Conservation (phyloP, 2,113 vertebrate genomes). For the Corythoichthys intestinalis region DNA sequence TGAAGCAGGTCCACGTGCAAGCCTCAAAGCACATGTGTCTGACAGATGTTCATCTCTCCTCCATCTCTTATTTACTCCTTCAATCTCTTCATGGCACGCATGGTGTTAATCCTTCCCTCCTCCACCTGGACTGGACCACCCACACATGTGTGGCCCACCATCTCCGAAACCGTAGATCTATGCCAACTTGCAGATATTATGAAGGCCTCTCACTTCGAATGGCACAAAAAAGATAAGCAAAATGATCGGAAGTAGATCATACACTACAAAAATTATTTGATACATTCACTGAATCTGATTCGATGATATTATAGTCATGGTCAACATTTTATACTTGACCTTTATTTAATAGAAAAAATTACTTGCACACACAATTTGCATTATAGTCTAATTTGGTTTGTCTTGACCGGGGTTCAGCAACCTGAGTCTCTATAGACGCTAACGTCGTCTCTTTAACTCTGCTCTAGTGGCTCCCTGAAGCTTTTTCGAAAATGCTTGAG, state of each 20-base stretch:
- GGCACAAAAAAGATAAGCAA: neutral
- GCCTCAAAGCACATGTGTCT: slow-evolving; percentile 55
- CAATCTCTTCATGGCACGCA: slow-evolving; percentile 41
- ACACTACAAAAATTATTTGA: neutral
- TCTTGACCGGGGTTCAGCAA: no score
- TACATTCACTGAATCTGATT: neutral
- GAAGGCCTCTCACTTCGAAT: neutral
- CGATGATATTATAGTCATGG: neutral
- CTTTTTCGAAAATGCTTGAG: no score
- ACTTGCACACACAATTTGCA: neutral
- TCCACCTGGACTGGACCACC: slow-evolving; percentile 72
- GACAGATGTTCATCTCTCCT: slow-evolving; percentile 61
- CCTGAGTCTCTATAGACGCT: no score
- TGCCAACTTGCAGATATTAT: neutral
- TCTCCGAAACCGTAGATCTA: slow-evolving; percentile 15
- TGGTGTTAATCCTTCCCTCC: slow-evolving; percentile 66
- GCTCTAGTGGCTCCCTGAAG: no score
- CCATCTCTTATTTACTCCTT: slow-evolving; percentile 33
- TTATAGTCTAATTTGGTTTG: neutral
- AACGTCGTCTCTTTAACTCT: no score
- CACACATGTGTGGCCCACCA: slow-evolving; percentile 62
- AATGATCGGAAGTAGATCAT: neutral
- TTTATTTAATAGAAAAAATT: neutral
- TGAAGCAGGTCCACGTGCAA: neutral
- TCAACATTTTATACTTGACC: neutral